phyloP scores from a whole-genome alignment of 2,797 vertebrate species.

The Erpetoichthys calabaricus region DNA sequence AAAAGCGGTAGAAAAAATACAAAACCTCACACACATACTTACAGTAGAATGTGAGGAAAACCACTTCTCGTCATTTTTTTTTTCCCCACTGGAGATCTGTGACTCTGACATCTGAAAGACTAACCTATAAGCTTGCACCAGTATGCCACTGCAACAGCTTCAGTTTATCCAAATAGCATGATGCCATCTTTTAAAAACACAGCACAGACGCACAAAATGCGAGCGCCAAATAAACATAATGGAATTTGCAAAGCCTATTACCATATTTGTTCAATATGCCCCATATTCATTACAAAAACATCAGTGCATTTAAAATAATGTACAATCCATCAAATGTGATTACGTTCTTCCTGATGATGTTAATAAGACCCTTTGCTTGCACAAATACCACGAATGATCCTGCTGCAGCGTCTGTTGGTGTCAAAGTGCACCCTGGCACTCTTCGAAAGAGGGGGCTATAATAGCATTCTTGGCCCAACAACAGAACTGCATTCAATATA shows the following conservation, averaged over 20 bases:
- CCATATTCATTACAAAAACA: constrained; percentile 36
- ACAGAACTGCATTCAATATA: constrained; percentile 21
- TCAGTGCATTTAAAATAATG: constrained; percentile 33
- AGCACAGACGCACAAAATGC: constrained; percentile 2
- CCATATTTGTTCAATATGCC: constrained; percentile 28
- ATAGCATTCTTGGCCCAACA: background rate
- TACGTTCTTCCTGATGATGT: constrained; percentile 12
- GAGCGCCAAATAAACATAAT: constrained; percentile 37
- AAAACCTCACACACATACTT: too few relatives aligned
- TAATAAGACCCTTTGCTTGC: constrained; percentile 13
- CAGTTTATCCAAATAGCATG: background rate
- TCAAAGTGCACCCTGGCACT: constrained; percentile 8
- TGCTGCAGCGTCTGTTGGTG: constrained; percentile 17
- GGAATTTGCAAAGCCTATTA: constrained; percentile 38
- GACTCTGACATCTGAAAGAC: background rate
- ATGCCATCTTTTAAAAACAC: constrained; percentile 13
- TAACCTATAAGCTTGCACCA: background rate
- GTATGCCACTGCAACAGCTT: background rate
- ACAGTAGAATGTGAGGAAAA: background rate
- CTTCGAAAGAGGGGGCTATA: background rate
- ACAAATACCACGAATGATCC: constrained; percentile 15
- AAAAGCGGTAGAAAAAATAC: background rate
- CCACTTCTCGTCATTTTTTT: background rate
- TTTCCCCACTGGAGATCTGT: background rate
- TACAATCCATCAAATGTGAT: constrained; percentile 24